These are phyloP conservation scores for Cephonodes hylas DNA, from an alignment of 2,888 invertebrate species.

Conservation along the genomic window DNA sequence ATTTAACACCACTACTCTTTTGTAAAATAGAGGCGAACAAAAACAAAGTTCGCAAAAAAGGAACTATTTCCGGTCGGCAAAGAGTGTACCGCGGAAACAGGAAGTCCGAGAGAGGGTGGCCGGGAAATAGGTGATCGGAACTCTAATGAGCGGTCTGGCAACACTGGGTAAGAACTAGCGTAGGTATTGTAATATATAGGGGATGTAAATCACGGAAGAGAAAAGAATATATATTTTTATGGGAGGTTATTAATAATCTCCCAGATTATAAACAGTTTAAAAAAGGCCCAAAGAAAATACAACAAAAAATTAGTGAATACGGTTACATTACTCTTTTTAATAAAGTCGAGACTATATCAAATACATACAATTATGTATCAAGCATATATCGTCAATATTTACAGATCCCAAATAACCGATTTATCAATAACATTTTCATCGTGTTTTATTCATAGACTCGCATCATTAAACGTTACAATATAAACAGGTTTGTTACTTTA, in stretches of 20 bases:
- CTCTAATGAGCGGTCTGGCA: slow-evolving; percentile 53
- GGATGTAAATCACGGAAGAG: no score
- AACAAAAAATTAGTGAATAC: no score
- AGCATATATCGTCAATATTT: not conserved
- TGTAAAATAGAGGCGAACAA: not conserved
- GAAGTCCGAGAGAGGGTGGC: slow-evolving; percentile 48
- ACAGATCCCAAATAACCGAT: not conserved
- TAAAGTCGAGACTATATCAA: no score
- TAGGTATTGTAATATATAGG: no score
- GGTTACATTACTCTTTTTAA: no score
- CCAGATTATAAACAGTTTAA: no score
- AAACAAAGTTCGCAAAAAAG: slow-evolving; percentile 25
- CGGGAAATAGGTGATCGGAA: slow-evolving; percentile 58
- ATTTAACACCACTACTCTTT: not conserved
- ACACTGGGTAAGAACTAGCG: not conserved
- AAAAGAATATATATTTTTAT: no score
- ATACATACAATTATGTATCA: no score
- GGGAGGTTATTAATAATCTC: no score
- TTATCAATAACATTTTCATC: not conserved
- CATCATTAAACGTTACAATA: not conserved
- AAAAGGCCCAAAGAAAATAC: no score
- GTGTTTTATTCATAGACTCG: not conserved
- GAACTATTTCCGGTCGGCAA: slow-evolving; percentile 46
- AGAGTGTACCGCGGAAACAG: slow-evolving; percentile 47
- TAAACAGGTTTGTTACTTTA: not conserved